Evolutionary conservation across 2,888 invertebrate genomes (phyloP), one percentile per base, ranked within the genome.

Genomic region (Pristionchus entomophagus): DNA sequence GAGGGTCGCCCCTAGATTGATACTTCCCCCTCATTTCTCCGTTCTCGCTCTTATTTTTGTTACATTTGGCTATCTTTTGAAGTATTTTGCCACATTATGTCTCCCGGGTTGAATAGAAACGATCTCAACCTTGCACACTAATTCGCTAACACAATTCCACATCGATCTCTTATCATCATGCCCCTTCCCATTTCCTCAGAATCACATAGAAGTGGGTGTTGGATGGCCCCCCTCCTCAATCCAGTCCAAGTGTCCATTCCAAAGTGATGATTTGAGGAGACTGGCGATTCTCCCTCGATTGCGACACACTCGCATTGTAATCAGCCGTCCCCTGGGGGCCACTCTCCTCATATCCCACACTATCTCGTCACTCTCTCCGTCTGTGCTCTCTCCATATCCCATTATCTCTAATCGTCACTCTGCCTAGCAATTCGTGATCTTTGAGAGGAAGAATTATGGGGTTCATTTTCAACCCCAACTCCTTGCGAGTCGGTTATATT

Each of bases 291-390:
- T 56, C n/a, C 22, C 12, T 22, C n/a, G n/a, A 45, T 73, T 73
- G 73, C 41, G 73, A n/a, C n/a, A n/a, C n/a, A n/a, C n/a, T 29
- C 35, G 32, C 65, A 65, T 65, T 73, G 73, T 73, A 73, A 73
- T 73, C 73, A 41, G 45, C 12, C 73, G 1, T 41, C 41, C 73
- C 73, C 26, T 26, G 73, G 41, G 73, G 22, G 29, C 2, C 56
- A 35, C 41, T 73, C 73, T 73, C 73, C 73, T 38, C 73, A 73
- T 73, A 73, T 73, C n/a, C 12, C 73, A 45, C 26, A 26, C 45
- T 73, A 38, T 73, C 73, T 73, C 73, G 0, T 14, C 32, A 19
- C 26, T 26, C 73, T 73, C 32, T 35, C n/a, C 4, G 41, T 45
- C 73, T 45, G 73, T 8, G 5, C 26, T 26, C 73, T 73, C 73